Percentiles rank a stretch among this genome's conserved stretches.
Conservation (phyloP, 2,888 invertebrate genomes). For the Tachina lurida region DNA sequence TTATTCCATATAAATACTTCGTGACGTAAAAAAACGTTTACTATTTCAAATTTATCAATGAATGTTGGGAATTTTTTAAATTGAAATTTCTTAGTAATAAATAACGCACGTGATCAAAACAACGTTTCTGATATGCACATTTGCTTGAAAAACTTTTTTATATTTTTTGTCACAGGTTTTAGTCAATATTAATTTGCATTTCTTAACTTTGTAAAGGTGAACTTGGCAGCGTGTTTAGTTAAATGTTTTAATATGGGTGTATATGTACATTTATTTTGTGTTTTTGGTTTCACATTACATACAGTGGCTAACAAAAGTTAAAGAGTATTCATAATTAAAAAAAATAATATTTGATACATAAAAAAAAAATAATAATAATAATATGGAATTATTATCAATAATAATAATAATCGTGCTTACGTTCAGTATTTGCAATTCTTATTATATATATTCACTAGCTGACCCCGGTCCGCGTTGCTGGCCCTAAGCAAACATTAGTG, state of each 20-base stretch:
- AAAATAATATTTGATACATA: no score
- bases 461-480: no score
- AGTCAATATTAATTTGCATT: not conserved
- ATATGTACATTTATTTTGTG: not conserved
- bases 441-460: no score
- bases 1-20: not conserved
- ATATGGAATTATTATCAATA: no score
- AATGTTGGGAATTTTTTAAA: slow-evolving; percentile 33
- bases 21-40: not conserved
- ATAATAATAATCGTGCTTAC: no score
- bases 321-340: no score
- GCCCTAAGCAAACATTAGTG: no score
- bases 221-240: not conserved
- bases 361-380: no score
- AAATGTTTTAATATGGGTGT: slow-evolving; percentile 20
- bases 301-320: slow-evolving; percentile 21
- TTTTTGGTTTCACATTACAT: not conserved
- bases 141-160: not conserved
- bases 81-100: slow-evolving; percentile 42
- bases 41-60: slow-evolving; percentile 40
- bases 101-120: slow-evolving; percentile 54
- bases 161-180: slow-evolving; percentile 25
- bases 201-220: not conserved
- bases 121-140: slow-evolving; percentile 46
- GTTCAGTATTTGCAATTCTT: no score